These are phyloP conservation scores for Eupithecia pulchellata DNA, from an alignment of 2,888 invertebrate species.

Conservation along the genomic window DNA sequence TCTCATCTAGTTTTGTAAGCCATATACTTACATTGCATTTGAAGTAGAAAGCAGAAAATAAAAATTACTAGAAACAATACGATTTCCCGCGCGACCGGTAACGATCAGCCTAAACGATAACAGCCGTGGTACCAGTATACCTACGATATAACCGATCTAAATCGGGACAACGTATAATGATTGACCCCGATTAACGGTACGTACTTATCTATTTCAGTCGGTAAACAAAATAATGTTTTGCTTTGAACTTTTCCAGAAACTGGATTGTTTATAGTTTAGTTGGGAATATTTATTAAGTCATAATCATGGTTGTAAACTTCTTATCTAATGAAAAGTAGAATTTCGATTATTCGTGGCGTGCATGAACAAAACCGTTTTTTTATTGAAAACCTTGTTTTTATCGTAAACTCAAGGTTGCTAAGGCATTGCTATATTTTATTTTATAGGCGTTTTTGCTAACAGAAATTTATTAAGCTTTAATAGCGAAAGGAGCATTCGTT, in stretches of 20 bases:
- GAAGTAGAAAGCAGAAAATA: not conserved
- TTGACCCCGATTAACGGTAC: conserved; percentile 15
- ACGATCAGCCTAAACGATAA: not conserved
- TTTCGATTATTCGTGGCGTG: not conserved
- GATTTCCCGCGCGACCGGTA: not conserved
- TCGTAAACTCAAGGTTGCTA: not conserved
- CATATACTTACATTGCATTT: too few relatives aligned
- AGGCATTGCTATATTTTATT: conserved; percentile 21
- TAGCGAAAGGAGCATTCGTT: not conserved
- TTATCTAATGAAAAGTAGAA: not conserved
- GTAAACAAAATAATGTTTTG: conserved; percentile 9
- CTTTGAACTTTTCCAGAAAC: conserved; percentile 16
- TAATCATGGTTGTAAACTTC: conserved; percentile 4
- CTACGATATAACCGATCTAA: conserved; percentile 17
- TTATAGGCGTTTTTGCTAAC: conserved; percentile 11
- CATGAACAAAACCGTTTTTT: not conserved
- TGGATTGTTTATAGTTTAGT: conserved; percentile 2
- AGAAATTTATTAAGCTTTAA: not conserved
- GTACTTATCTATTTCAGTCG: conserved; percentile 16
- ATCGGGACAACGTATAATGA: conserved; percentile 18
- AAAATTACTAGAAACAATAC: not conserved
- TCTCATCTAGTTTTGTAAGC: too few relatives aligned
- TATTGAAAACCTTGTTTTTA: not conserved
- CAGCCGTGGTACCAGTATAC: not conserved
- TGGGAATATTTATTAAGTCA: conserved; percentile 1